Conservation (phyloP, 2,888 invertebrate genomes). For the Cerastoderma edule region DNA sequence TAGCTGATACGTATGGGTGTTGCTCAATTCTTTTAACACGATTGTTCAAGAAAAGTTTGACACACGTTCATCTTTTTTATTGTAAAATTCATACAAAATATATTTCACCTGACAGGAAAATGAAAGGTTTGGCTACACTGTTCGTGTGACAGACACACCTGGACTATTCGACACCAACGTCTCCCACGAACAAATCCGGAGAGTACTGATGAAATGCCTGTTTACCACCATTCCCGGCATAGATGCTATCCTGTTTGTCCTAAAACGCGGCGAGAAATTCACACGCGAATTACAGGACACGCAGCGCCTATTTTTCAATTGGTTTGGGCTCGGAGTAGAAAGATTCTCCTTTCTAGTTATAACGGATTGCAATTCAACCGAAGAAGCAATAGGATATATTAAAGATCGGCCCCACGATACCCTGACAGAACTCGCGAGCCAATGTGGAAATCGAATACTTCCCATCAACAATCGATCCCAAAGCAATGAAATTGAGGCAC, state of each 20-base stretch:
- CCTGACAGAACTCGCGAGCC: background rate
- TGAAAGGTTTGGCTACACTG: background rate
- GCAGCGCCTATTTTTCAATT: background rate
- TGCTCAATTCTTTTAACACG: too few relatives aligned
- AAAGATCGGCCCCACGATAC: background rate
- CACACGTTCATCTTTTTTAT: background rate
- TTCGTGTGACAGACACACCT: slow-evolving; percentile 7
- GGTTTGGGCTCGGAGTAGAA: slow-evolving; percentile 1
- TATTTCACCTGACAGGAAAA: background rate
- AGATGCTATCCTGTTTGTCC: slow-evolving; percentile 2
- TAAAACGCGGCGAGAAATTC: slow-evolving; percentile 8
- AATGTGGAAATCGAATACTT: slow-evolving; percentile 7
- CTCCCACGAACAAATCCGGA: background rate
- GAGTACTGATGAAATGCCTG: background rate
- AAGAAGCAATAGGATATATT: background rate
- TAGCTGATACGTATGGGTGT: too few relatives aligned
- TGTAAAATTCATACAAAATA: background rate
- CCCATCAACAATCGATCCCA: background rate
- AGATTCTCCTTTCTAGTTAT: background rate
- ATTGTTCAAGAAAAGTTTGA: too few relatives aligned
- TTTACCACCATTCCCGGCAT: slow-evolving; percentile 5
- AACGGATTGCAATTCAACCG: background rate
- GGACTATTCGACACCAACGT: slow-evolving; percentile 2
- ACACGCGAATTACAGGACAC: background rate
- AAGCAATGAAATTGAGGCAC: background rate